phyloP scores from a whole-genome alignment of 37 sponge, comb jelly and placozoan genomes.

The Tethya wilhelma region DNA sequence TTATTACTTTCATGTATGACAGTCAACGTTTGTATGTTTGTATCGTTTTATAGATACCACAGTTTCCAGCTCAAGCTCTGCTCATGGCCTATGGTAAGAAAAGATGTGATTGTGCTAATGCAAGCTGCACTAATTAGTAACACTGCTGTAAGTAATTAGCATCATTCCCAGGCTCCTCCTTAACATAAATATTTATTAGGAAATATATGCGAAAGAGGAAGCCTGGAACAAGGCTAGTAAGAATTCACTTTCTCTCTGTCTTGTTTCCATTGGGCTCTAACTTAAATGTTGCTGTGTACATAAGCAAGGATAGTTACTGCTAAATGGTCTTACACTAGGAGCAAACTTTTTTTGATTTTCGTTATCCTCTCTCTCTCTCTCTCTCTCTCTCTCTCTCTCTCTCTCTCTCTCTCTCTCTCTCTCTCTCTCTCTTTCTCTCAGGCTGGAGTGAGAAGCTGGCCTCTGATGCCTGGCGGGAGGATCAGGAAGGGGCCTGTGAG shows the following conservation, averaged over 20 bases:
- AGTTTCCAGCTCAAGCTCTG: slow-evolving; percentile 63
- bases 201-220: no score
- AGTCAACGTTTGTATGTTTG: no score
- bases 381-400: slow-evolving; percentile 5
- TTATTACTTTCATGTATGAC: background rate
- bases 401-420: slow-evolving; percentile 25
- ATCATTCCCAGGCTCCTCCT: no score
- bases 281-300: no score
- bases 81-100: slow-evolving; percentile 62
- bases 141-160: no score
- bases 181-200: no score
- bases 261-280: no score
- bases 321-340: no score
- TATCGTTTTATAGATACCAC: slow-evolving; percentile 23
- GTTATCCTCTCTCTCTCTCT: slow-evolving; percentile 6
- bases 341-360: background rate
- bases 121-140: no score
- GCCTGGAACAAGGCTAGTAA: background rate
- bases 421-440: slow-evolving; percentile 45
- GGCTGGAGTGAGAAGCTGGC: slow-evolving; percentile 78
- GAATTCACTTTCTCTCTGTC: background rate
- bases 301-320: no score
- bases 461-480: slow-evolving; percentile 56
- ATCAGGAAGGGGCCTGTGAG: slow-evolving; percentile 40
- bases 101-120: no score